A percentile compares a stretch with the other conserved stretches of the same genome.
Conservation (phyloP, 2,113 vertebrate genomes). For the Calypte anna region DNA sequence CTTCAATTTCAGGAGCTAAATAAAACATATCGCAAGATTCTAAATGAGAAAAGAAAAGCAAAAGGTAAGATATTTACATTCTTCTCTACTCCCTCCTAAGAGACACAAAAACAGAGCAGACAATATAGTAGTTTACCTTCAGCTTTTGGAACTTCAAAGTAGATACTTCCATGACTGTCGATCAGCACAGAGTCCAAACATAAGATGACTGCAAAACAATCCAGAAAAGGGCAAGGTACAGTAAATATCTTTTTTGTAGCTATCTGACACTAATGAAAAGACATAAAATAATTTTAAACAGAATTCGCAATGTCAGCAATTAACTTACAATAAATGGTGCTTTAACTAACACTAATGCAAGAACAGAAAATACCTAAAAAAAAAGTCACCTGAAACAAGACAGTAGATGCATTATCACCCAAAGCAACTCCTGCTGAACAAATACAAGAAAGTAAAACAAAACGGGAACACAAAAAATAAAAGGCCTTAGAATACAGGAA, state of each 20-base stretch:
- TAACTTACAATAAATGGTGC: neutral
- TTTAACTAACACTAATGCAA: neutral
- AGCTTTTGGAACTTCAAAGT: conserved; percentile 81
- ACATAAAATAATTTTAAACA: neutral
- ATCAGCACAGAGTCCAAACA: conserved; percentile 86
- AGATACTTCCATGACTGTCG: conserved; percentile 80
- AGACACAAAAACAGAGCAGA: neutral
- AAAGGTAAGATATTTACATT: conserved; percentile 6
- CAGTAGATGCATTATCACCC: neutral
- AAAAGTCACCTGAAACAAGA: neutral
- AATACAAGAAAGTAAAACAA: neutral
- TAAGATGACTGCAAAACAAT: conserved; percentile 77
- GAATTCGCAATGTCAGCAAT: neutral
- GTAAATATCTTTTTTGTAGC: neutral
- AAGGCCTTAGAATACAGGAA: neutral
- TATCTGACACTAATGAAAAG: neutral
- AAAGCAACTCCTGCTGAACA: neutral
- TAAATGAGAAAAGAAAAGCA: conserved; percentile 60
- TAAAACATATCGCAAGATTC: conserved; percentile 84
- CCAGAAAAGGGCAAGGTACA: neutral
- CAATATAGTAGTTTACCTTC: conserved; percentile 73
- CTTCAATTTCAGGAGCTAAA: conserved; percentile 87
- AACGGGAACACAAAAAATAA: neutral
- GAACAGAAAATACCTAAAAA: neutral
- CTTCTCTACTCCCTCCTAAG: neutral